phyloP scores from a whole-genome alignment of 2,113 vertebrate genomes.

The Myiozetetes cayanensis region DNA sequence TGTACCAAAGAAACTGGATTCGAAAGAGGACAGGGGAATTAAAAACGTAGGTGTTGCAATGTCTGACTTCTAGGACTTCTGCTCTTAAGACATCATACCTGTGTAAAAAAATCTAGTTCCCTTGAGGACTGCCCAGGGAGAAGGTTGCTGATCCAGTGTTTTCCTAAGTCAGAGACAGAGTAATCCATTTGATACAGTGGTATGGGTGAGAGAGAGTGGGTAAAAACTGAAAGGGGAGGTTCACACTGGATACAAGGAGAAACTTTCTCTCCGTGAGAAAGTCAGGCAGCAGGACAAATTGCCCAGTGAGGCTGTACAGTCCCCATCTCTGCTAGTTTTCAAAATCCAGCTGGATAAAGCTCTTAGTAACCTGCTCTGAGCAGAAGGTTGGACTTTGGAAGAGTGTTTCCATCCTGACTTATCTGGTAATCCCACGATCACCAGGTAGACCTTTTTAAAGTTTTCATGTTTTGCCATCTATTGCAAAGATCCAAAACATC shows the following conservation, averaged over 20 bases:
- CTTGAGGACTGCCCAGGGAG: background rate
- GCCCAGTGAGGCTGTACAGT: background rate
- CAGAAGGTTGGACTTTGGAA: background rate
- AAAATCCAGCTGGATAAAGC: background rate
- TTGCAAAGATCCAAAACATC: background rate
- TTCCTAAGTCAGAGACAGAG: background rate
- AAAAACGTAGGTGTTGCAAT: background rate
- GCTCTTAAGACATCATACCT: background rate
- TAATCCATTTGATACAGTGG: background rate
- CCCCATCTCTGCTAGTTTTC: background rate
- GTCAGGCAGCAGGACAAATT: background rate
- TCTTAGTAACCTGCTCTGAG: background rate
- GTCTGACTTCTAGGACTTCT: background rate
- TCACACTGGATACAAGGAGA: background rate
- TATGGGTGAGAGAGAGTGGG: background rate
- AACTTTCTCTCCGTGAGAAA: rapidly evolving
- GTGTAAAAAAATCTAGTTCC: background rate
- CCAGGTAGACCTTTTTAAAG: background rate
- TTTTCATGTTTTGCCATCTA: background rate
- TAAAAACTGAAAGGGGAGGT: background rate
- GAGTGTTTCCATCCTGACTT: background rate
- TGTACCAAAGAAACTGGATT: background rate
- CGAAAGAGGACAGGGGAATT: background rate
- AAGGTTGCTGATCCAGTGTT: background rate
- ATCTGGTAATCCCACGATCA: background rate